Base-by-base conservation (phyloP, 2,888 invertebrate species). In the Latrodectus elegans region DNA sequence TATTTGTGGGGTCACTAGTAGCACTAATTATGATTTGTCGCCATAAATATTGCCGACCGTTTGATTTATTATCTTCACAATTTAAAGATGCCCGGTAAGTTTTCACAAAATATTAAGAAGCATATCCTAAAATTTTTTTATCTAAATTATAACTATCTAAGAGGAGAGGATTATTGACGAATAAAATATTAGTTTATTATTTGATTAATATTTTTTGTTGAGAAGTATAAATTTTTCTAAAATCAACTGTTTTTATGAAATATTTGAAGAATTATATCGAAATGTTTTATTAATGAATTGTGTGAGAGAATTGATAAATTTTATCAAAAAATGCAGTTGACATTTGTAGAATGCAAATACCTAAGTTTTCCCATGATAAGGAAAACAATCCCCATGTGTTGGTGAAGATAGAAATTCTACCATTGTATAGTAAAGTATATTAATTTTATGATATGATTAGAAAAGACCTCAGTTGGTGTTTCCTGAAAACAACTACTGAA, bases 1-100 rank as follows among this genome's bases (percentile, higher is more conserved):
- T 95, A 89, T 95, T 95, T 91, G 92, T 95, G 70, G 95, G 94
- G 81, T 95, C 95, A 10, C 93, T 95, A 88, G 92, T 95, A 60
- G 94, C 95, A 8, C 92, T 95, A 15, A 92, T 95, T 68, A 92
- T 95, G 10, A 94, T 95, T 88, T 95, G 95, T 91, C 93, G 94
- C 88, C 93, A 94, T 90, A 94, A 94, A 76, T 91, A 91, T 83
- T 92, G 92, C 85, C 91, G 90, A n/a, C 90, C 91, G 22, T 60
- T 86, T 17, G 90, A 90, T 68, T 68, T 88, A 14, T 68, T 89
- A 17, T 86, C 89, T 12, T 83, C 79, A 64, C 89, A 90, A 60
- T 79, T 86, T 60, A 89, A 89, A 51, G 89, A 90, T 67, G 67
- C 55, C 8, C 90, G 89, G 90, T 89, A 77, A 74, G 65, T 53